Percentiles rank a stretch among this genome's conserved stretches.
Evolutionary conservation across 2,888 invertebrate species (phyloP).

Genomic region (Acrocyrtus sp.): DNA sequence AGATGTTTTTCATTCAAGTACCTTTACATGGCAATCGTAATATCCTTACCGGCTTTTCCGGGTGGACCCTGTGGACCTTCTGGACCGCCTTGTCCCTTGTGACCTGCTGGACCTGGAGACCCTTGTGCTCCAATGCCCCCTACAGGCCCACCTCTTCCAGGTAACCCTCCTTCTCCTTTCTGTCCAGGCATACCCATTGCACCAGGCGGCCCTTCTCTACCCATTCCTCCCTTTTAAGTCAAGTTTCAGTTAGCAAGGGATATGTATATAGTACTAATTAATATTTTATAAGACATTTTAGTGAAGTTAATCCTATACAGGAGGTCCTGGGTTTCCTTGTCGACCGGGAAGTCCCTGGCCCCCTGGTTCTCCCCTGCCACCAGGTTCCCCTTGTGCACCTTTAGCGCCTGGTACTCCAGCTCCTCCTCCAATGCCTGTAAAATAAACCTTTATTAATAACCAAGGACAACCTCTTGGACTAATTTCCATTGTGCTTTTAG

Average conservation of each 20-base stretch:
- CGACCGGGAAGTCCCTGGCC: slow-evolving; percentile 81
- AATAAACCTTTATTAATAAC: no score
- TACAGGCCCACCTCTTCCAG: slow-evolving; percentile 75
- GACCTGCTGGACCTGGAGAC: slow-evolving; percentile 76
- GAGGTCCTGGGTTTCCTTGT: slow-evolving; percentile 78
- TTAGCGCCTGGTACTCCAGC: slow-evolving; percentile 76
- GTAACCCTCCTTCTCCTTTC: slow-evolving; percentile 78
- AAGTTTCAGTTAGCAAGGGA: no score
- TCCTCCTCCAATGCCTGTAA: slow-evolving; percentile 72
- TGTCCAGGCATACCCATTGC: slow-evolving; percentile 75
- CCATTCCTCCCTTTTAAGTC: slow-evolving; percentile 83
- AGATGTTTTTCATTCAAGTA: no score
- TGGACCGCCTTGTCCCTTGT: slow-evolving; percentile 78
- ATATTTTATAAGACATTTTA: no score
- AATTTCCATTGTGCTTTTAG: no score
- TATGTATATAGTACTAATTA: no score
- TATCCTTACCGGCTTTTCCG: slow-evolving; percentile 73
- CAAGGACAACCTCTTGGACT: no score
- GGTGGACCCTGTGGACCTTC: slow-evolving; percentile 76
- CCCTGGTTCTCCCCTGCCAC: slow-evolving; percentile 79
- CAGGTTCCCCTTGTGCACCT: slow-evolving; percentile 80
- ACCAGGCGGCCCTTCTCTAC: slow-evolving; percentile 76
- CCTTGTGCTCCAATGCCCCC: slow-evolving; percentile 78
- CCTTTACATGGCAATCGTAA: neutral
- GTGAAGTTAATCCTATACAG: no score